Evolutionary conservation across 2,113 vertebrate genomes (phyloP), one percentile per base, ranked within the genome.

Genomic region (Dendrocopos noguchii): DNA sequence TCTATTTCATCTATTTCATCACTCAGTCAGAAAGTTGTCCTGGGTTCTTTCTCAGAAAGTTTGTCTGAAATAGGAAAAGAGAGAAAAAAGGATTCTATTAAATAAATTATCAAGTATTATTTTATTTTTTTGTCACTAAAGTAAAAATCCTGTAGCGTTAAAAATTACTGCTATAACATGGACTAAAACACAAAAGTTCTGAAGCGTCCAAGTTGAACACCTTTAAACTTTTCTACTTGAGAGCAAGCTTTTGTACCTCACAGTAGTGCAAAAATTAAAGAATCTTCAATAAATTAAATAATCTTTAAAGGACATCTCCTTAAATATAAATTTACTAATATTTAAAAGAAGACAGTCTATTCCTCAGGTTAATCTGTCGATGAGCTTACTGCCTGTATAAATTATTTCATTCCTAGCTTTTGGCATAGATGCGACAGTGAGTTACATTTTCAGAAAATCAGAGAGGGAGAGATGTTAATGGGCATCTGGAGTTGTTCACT

Each of bases 41-140:
- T 61, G 47, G 31, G 24, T 60, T 75, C 24, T 60, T 74, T 63
- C 39, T 28, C 55, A n/a, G 31, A 52, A 53, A 8, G 56, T 78
- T 90, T 61, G 65, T n/a, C 92, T 94, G 77, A 88, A 93, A 75
- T 25, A 7, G 11, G 60, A 63, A 82, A 83, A 59, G n/a, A 68
- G 47, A 72, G 57, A 84, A 2, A 89, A 85, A 80, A 82, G 12
- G 0, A 52, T 65, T 8, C 3, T 60, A 33, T 80, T 68, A 63
- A 91, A 72, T 46, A 76, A 71, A 29, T 57, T 29, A 34, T 28
- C 18, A 67, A 57, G 3, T 47, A 39, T 31, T 57, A 22, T 44
- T 70, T 79, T 90, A 2, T 22, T 16, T 66, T 66, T 88, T 73
- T 67, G 84, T 10, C 3, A 72, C 34, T 53, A 28, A 81, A 79